phyloP scores from a whole-genome alignment of 2,113 vertebrate species.

The Felis chaus region DNA sequence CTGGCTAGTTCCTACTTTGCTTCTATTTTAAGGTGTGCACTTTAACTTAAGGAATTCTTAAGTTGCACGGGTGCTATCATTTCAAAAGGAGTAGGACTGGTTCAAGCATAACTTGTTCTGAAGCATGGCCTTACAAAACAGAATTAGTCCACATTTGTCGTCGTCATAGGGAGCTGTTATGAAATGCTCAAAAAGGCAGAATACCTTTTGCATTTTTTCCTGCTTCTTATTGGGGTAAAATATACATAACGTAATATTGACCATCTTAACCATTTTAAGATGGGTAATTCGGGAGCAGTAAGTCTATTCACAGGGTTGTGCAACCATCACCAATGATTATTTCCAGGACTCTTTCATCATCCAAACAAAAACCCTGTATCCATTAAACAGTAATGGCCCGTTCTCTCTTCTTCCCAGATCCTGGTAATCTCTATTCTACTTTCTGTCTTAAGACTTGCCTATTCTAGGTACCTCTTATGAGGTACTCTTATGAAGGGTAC shows the following conservation, averaged over 20 bases:
- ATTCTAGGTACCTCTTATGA: neutral
- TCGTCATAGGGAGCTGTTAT: neutral
- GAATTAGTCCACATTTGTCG: neutral
- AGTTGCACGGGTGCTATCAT: neutral
- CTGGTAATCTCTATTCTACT: neutral
- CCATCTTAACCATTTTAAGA: neutral
- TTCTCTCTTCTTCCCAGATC: neutral
- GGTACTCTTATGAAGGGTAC: neutral
- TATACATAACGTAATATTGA: neutral
- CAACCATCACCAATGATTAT: neutral
- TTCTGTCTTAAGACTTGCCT: neutral
- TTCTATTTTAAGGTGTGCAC: constrained; percentile 59
- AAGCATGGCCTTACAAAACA: neutral
- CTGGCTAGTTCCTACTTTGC: neutral
- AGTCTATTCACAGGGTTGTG: neutral
- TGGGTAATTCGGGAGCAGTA: neutral
- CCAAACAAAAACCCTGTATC: neutral
- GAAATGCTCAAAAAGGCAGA: neutral
- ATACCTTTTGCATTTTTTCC: neutral
- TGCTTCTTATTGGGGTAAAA: neutral
- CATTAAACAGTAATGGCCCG: neutral
- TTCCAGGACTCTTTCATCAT: neutral
- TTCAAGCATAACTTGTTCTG: neutral
- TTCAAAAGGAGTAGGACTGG: neutral
- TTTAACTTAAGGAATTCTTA: constrained; percentile 54